Evolutionary conservation across 30 jellyfish, hydroid and myxozoan species (phyloP).

Genomic region (Aurelia sp.): DNA sequence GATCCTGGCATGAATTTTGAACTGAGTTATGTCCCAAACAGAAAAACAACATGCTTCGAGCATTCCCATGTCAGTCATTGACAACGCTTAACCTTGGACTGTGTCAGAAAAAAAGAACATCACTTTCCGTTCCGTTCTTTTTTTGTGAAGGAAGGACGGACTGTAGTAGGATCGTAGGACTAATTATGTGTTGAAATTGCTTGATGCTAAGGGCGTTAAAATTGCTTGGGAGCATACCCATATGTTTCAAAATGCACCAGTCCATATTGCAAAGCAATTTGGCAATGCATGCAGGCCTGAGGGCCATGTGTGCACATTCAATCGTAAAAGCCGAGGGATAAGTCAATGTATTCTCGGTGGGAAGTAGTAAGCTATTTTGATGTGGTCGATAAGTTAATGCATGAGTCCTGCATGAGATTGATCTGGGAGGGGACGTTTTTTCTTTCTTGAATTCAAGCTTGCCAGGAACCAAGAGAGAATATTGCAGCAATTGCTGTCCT

Average conservation of each 20-base stretch:
- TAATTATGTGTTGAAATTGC: too few relatives aligned
- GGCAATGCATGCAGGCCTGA: constrained; percentile 31
- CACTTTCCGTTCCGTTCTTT: too few relatives aligned
- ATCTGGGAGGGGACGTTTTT: constrained; percentile 22
- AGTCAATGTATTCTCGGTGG: constrained; percentile 33
- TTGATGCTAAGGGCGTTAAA: constrained; percentile 60
- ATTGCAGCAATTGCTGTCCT: too few relatives aligned
- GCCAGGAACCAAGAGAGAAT: not conserved
- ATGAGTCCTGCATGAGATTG: constrained; percentile 24
- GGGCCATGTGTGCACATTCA: constrained; percentile 22
- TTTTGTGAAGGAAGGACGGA: too few relatives aligned
- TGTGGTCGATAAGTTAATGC: constrained; percentile 2
- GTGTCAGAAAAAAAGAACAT: too few relatives aligned
- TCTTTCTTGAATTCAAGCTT: constrained; percentile 6
- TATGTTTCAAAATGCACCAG: not conserved
- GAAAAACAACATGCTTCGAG: too few relatives aligned
- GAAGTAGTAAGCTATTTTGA: constrained; percentile 21
- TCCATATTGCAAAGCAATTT: constrained; percentile 12
- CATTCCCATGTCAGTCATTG: too few relatives aligned
- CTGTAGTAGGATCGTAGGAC: too few relatives aligned
- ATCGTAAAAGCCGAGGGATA: constrained; percentile 28
- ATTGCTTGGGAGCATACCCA: constrained; percentile 41
- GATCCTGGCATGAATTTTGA: too few relatives aligned
- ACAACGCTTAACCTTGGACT: too few relatives aligned
- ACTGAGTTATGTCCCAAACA: too few relatives aligned